Conservation (phyloP, 2,888 invertebrate genomes). For the Drosophila fulvimacula region DNA sequence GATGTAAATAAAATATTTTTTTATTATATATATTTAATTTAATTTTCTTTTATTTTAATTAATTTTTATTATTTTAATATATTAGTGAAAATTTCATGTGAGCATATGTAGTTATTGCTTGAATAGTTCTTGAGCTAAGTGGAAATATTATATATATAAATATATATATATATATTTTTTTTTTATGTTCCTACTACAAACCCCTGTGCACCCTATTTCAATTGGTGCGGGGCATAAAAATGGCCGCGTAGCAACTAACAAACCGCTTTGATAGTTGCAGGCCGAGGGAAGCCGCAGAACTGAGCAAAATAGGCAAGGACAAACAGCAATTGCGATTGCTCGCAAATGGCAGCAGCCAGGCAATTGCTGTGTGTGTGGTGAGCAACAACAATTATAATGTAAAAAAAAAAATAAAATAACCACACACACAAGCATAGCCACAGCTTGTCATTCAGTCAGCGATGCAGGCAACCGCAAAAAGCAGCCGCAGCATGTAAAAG, state of each 20-base stretch:
- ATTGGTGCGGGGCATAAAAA: background rate
- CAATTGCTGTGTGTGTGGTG: slow-evolving; percentile 7
- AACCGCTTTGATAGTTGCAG: background rate
- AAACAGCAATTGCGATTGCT: slow-evolving; percentile 51
- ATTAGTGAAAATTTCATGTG: too few species aligned
- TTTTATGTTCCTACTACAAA: background rate
- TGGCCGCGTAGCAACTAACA: background rate
- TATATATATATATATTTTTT: too few species aligned
- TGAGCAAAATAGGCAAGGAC: slow-evolving; percentile 17
- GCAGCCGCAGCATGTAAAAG: slow-evolving; percentile 26
- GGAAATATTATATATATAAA: too few species aligned
- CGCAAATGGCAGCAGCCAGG: slow-evolving; percentile 46
- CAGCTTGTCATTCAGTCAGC: slow-evolving; percentile 31
- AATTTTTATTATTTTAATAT: too few species aligned
- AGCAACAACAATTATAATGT: slow-evolving; percentile 22
- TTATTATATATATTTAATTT: too few species aligned
- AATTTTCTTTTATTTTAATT: too few species aligned
- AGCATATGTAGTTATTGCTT: background rate
- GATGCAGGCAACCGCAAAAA: slow-evolving; percentile 36
- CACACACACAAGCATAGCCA: slow-evolving; percentile 1
- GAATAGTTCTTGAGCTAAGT: background rate
- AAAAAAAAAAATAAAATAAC: slow-evolving; percentile 19
- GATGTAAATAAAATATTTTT: too few species aligned
- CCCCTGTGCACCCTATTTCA: background rate
- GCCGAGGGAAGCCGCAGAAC: background rate